Evolutionary conservation across 2,888 invertebrate species (phyloP).

Genomic region (Elgonia sp.): DNA sequence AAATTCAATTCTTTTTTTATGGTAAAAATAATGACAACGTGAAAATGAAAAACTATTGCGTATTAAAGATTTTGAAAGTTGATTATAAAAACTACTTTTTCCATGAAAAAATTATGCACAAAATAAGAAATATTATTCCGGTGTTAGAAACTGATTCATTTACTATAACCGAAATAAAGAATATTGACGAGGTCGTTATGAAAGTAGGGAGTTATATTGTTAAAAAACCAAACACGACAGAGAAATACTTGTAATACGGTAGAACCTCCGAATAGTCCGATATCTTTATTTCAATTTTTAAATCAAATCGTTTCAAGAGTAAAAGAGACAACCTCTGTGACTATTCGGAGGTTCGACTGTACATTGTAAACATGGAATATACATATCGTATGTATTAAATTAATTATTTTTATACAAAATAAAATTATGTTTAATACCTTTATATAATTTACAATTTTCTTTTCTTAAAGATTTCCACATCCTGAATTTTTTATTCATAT

Average conservation of each 20-base stretch:
- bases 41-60: constrained; percentile 6
- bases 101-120: constrained; percentile 27
- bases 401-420: background rate
- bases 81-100: constrained; percentile 8
- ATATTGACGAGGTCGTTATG: constrained; percentile 15
- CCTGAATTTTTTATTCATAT: background rate
- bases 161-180: constrained; percentile 6
- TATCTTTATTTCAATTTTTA: background rate
- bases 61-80: constrained; percentile 6
- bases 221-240: constrained; percentile 26
- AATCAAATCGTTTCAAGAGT: background rate
- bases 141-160: background rate
- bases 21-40: background rate
- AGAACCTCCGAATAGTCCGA: too few species aligned
- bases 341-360: too few species aligned
- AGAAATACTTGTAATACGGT: constrained; percentile 20
- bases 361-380: background rate
- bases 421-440: background rate
- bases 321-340: background rate
- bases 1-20: constrained; percentile 33
- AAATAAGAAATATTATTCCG: constrained; percentile 31
- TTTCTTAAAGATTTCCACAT: background rate
- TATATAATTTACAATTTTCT: background rate
- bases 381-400: background rate
- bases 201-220: constrained; percentile 19